Evolutionary conservation across 2,888 invertebrate species (phyloP).

Genomic region (Antheraea assamensis): DNA sequence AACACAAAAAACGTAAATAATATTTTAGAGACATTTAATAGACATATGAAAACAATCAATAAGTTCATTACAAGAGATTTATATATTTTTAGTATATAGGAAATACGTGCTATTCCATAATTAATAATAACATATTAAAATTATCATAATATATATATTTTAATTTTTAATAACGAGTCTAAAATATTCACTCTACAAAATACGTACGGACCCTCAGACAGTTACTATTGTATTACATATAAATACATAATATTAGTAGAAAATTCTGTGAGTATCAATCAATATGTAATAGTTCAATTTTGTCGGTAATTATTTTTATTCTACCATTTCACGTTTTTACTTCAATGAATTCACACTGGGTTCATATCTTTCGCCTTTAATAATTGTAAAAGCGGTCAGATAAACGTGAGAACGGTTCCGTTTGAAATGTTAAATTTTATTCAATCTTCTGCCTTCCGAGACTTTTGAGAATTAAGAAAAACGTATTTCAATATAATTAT

Average conservation of each 20-base stretch:
- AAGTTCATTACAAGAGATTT: no score
- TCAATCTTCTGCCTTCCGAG: conserved; percentile 19
- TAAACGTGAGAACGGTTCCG: conserved; percentile 32
- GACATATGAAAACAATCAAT: no score
- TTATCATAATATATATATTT: no score
- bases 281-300: conserved; percentile 9
- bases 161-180: no score
- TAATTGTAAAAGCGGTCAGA: conserved; percentile 36
- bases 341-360: conserved; percentile 42
- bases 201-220: no score
- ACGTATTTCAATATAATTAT: conserved; percentile 21
- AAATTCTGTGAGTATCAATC: background rate
- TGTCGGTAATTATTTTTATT: conserved; percentile 32
- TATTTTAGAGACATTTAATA: no score
- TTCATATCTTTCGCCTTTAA: conserved; percentile 38
- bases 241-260: conserved; percentile 5
- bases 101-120: no score
- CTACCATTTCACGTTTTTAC: conserved; percentile 39
- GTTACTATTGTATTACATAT: no score
- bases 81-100: no score
- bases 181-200: no score
- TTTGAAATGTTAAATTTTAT: conserved; percentile 30
- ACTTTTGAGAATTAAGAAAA: conserved; percentile 19
- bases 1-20: no score
- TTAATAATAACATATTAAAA: no score